Percentiles rank a stretch among this genome's conserved stretches.
Conservation (phyloP, 2,888 invertebrate species). For the Epinotia nisella region DNA sequence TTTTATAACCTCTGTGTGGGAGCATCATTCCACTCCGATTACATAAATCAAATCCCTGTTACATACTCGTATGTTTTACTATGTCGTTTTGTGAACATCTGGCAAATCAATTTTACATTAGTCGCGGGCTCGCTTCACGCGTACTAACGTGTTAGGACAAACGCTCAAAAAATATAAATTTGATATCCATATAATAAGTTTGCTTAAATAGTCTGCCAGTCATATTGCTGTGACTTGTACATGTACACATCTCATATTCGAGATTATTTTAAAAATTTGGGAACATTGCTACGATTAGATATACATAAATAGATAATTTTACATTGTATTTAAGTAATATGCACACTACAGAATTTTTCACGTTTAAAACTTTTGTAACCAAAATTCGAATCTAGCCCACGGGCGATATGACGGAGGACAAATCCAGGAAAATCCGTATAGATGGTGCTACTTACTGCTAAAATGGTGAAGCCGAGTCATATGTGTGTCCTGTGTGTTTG, state of each 20-base stretch:
- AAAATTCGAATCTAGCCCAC: too few species aligned
- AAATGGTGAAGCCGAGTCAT: neutral
- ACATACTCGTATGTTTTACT: neutral
- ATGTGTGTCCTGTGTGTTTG: too few species aligned
- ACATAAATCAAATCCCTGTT: neutral
- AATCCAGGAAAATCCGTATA: neutral
- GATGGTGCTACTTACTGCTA: conserved; percentile 9
- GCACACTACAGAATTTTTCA: too few species aligned
- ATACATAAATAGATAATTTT: too few species aligned
- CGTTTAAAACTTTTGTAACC: too few species aligned
- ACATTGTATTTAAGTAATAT: too few species aligned
- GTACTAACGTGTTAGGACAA: neutral
- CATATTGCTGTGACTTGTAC: neutral
- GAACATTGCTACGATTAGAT: too few species aligned
- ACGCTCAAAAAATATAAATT: neutral
- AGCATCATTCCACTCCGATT: neutral
- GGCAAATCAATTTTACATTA: neutral
- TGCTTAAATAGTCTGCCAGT: neutral
- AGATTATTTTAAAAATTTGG: too few species aligned
- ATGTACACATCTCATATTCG: too few species aligned
- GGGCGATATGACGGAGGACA: neutral
- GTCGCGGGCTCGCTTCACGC: neutral
- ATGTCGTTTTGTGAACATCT: conserved; percentile 1
- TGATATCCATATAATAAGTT: neutral
- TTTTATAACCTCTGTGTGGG: too few species aligned